Evolutionary conservation across 2,888 invertebrate species (phyloP), one percentile per base, ranked within the genome.

Genomic region (Polymixis flavicincta): DNA sequence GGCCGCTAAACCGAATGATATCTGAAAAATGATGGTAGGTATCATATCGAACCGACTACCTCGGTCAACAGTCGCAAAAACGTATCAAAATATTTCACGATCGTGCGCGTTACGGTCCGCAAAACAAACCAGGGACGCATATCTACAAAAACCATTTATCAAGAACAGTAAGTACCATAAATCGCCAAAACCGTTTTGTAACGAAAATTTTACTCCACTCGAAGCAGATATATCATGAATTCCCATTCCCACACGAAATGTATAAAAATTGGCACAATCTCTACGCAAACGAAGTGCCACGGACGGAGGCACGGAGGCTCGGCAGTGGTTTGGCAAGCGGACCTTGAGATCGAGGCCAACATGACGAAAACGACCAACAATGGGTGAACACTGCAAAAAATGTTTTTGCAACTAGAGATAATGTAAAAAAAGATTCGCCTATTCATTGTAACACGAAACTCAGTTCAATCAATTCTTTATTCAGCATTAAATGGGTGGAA

Each of bases 281-380:
- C 85, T 85, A 75, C 85, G 87, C 77, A 88, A 88, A 85, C 86
- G 57, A 79, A 80, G 72, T 45, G 76, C 68, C 66, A 65, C 83
- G 76, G 79, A 22, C 64, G 64, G 28, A 48, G 80, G 80, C 80
- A 63, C 82, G 67, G 73, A 85, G 82, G 83, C 73, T 73, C 78
- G 69, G 65, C 77, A 86, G 72, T 74, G 67, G 80, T 89, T 89
- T 85, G 80, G 85, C 84, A 88, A 89, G 79, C 79, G 32, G 79
- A 82, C 89, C 90, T 89, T 89, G 90, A 78, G 69, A 66, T 78
- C 85, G 88, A 89, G 89, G 89, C 68, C 83, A 83, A 78, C 86
- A 83, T 88, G 89, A 87, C 87, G 88, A 89, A 89, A 89, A 85
- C 83, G 66, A 80, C 79, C 83, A 87, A 88, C 88, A 89, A 89